Evolutionary conservation across 2,113 vertebrate species (phyloP).

Genomic region (Dicerorhinus sumatrensis): DNA sequence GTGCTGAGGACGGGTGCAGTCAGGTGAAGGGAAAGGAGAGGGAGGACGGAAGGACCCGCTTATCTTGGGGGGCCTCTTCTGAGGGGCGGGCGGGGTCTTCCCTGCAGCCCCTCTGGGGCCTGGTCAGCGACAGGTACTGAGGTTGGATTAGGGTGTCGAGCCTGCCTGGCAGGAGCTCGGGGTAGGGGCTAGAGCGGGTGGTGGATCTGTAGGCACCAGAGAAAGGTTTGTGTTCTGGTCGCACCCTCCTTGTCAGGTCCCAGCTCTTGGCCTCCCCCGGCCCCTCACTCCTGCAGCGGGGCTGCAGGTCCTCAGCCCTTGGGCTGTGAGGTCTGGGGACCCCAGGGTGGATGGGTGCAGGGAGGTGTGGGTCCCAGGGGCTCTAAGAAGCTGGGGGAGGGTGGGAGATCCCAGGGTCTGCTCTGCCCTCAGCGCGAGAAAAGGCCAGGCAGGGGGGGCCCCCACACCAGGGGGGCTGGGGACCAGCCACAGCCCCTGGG

Average conservation of each 20-base stretch:
- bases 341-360: not conserved
- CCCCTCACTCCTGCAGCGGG: not conserved
- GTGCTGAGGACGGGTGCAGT: not conserved
- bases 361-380: not conserved
- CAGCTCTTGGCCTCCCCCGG: not conserved
- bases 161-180: not conserved
- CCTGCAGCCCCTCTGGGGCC: not conserved
- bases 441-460: not conserved
- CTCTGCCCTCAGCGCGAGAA: not conserved
- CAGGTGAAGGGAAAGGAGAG: not conserved
- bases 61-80: not conserved
- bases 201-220: not conserved
- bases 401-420: not conserved
- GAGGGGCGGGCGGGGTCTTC: not conserved
- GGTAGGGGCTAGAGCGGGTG: not conserved
- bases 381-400: not conserved
- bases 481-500: not conserved
- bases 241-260: not conserved
- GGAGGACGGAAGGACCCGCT: not conserved
- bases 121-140: not conserved
- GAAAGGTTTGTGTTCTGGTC: not conserved
- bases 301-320: not conserved
- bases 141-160: not conserved
- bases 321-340: not conserved
- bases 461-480: not conserved